phyloP scores from a whole-genome alignment of 1,140 invertebrate species.

The Geopemphigus sp. region DNA sequence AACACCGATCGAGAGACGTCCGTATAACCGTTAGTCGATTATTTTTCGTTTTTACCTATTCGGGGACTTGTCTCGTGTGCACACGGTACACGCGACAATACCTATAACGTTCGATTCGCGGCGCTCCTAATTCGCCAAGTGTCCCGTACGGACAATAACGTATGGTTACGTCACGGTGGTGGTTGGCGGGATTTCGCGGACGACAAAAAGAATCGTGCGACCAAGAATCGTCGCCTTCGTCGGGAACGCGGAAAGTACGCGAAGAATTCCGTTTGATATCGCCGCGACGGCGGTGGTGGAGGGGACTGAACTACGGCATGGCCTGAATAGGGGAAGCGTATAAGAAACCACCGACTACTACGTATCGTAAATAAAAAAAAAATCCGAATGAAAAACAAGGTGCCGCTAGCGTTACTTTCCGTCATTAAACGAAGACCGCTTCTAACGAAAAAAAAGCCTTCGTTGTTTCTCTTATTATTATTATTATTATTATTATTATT shows the following conservation, averaged over 20 bases:
- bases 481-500: too few relatives aligned
- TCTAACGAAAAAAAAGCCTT: background rate
- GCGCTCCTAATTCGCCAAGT: too few relatives aligned
- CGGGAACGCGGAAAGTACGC: background rate
- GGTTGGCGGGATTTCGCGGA: slow-evolving; percentile 1
- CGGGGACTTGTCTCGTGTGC: too few relatives aligned
- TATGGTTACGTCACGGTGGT: too few relatives aligned
- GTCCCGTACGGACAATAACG: too few relatives aligned
- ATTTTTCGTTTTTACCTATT: too few relatives aligned
- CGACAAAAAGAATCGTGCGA: slow-evolving; percentile 2
- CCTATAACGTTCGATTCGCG: too few relatives aligned
- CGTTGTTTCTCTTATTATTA: background rate
- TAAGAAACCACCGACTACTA: background rate
- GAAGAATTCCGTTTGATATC: background rate
- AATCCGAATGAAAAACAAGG: background rate
- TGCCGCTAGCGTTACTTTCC: background rate
- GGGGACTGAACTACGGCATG: background rate
- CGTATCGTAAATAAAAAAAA: background rate
- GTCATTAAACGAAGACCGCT: background rate
- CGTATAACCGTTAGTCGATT: too few relatives aligned
- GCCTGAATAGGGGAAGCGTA: background rate
- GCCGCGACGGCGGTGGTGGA: background rate
- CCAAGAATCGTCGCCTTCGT: too few relatives aligned
- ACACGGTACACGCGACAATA: too few relatives aligned
- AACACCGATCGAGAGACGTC: too few relatives aligned